phyloP scores from a whole-genome alignment of 2,888 invertebrate genomes.

The Rugalucina vietnamica region DNA sequence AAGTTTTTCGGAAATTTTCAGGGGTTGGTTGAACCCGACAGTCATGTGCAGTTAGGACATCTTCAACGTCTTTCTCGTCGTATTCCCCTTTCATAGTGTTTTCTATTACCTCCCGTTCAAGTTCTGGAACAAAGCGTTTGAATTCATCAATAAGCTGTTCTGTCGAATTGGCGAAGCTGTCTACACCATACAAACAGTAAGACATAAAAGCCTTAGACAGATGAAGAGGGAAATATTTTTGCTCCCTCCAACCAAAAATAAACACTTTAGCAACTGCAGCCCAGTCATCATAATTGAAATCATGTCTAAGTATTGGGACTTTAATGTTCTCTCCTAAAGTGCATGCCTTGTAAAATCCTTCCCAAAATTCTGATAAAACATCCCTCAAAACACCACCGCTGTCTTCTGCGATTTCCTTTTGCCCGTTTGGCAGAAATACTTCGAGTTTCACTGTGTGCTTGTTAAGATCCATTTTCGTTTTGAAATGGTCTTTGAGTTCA shows the following conservation, averaged over 20 bases:
- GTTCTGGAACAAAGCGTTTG: slow-evolving; percentile 18
- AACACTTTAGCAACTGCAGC: slow-evolving; percentile 35
- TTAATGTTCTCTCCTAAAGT: slow-evolving; percentile 18
- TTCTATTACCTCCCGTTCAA: neutral
- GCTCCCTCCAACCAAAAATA: slow-evolving; percentile 29
- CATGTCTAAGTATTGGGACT: slow-evolving; percentile 37
- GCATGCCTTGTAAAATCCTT: slow-evolving; percentile 27
- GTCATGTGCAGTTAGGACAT: neutral
- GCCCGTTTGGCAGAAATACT: slow-evolving; percentile 39
- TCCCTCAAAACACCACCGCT: slow-evolving; percentile 34
- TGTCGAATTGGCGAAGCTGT: neutral
- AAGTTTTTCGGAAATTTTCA: neutral
- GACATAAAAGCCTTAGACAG: slow-evolving; percentile 25
- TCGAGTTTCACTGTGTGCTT: neutral
- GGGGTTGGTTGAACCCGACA: neutral
- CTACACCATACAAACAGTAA: slow-evolving; percentile 21
- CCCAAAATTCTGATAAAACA: slow-evolving; percentile 40
- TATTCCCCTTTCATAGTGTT: neutral
- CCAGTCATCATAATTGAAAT: slow-evolving; percentile 43
- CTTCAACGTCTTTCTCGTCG: neutral
- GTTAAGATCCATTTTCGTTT: neutral
- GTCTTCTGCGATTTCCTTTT: slow-evolving; percentile 31
- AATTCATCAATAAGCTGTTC: slow-evolving; percentile 23
- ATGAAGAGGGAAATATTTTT: slow-evolving; percentile 24
- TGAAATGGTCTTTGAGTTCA: neutral